phyloP scores from a whole-genome alignment of 2,797 vertebrate genomes.

The Gymnoscopelus braueri region DNA sequence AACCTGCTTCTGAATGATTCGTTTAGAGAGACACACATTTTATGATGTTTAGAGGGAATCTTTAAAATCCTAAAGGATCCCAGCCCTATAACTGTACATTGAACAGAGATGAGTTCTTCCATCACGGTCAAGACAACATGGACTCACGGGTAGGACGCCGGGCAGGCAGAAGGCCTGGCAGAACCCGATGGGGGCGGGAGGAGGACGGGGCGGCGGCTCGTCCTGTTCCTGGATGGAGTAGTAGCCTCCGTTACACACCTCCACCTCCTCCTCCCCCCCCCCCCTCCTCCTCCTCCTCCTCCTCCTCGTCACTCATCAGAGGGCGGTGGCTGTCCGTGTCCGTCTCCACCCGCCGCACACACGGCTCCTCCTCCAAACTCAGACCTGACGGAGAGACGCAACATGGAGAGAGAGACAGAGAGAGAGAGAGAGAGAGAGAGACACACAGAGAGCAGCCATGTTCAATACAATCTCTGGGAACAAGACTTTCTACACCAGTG shows the following conservation, averaged over 20 bases:
- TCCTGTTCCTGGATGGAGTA: slow-evolving; percentile 80
- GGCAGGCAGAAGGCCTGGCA: slow-evolving; percentile 93
- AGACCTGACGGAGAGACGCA: slow-evolving; percentile 78
- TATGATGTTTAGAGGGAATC: no score
- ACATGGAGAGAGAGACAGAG: slow-evolving; percentile 3
- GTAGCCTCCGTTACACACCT: slow-evolving; percentile 65
- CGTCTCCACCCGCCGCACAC: slow-evolving; percentile 70
- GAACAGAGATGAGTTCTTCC: no score
- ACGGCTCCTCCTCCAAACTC: slow-evolving; percentile 76
- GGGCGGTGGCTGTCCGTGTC: slow-evolving; percentile 89
- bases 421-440: background rate
- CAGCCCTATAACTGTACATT: no score
- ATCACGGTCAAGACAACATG: background rate
- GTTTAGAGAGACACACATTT: no score
- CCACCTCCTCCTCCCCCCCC: slow-evolving; percentile 58
- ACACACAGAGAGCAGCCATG: no score
- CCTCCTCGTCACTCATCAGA: slow-evolving; percentile 87
- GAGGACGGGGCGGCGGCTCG: slow-evolving; percentile 49
- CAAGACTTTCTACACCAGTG: no score
- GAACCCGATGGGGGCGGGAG: slow-evolving; percentile 85
- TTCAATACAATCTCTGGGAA: no score
- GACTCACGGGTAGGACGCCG: slow-evolving; percentile 91
- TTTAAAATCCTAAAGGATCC: no score
- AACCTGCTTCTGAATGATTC: no score
- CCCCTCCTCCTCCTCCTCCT: slow-evolving; percentile 64